phyloP scores from a whole-genome alignment of 2,797 vertebrate species.

The Glossophaga mutica region DNA sequence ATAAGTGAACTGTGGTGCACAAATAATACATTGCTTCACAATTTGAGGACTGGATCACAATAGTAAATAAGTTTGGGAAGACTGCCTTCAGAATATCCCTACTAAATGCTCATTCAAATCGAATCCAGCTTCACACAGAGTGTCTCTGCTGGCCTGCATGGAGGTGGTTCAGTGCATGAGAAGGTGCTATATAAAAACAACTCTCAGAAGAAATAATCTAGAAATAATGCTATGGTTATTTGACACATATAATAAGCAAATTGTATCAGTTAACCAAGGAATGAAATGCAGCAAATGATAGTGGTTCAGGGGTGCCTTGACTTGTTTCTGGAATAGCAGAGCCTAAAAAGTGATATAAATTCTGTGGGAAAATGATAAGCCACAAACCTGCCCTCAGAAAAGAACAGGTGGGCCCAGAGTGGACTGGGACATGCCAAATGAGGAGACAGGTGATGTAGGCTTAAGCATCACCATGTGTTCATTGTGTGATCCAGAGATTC shows the following conservation, averaged over 20 bases:
- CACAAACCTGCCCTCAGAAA: background rate
- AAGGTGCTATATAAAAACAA: constrained; percentile 69
- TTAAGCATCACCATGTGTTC: background rate
- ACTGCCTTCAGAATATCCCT: constrained; percentile 44
- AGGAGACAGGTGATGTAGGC: background rate
- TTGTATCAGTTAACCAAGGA: constrained; percentile 72
- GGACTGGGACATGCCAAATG: background rate
- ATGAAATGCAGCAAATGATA: constrained; percentile 49
- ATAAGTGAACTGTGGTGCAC: constrained; percentile 39
- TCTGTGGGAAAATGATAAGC: background rate
- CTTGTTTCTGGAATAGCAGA: constrained; percentile 56
- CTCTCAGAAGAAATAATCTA: constrained; percentile 74
- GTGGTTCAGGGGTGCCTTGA: constrained; percentile 31
- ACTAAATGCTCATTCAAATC: constrained; percentile 48
- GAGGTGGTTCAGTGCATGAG: constrained; percentile 46
- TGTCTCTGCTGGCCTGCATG: constrained; percentile 63
- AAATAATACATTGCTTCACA: background rate
- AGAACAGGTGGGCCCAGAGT: background rate
- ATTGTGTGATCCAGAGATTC: background rate
- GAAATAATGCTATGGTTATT: constrained; percentile 76
- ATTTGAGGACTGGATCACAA: constrained; percentile 40
- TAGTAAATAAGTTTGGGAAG: constrained; percentile 42
- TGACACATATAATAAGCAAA: constrained; percentile 72
- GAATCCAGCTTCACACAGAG: constrained; percentile 62
- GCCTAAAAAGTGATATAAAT: background rate